Base-by-base conservation (phyloP, 2,888 invertebrate species). In the Pseudoips prasinana region DNA sequence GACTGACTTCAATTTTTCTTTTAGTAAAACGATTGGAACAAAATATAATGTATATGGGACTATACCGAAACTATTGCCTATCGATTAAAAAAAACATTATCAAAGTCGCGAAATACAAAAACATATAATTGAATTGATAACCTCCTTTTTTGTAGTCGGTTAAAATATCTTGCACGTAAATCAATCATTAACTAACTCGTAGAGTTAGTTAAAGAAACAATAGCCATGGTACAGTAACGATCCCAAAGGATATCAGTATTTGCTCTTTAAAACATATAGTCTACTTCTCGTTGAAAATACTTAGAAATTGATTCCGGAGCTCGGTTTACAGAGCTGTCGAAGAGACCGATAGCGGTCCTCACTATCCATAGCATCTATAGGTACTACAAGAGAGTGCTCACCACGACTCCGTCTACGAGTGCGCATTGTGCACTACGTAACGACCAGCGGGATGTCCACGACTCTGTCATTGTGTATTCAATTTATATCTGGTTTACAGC, bases 301-400 rank as follows among this genome's bases (percentile, higher is more conserved):
- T 69, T 61, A 70, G 64, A 55, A 64, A 69, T 70, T 58, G 67
- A 73, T 68, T 71, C 63, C 55, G 51, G 33, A 52, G 32, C 52
- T 47, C 45, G 52, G 78, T 83, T 83, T 82, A 68, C 83, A 74
- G 65, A 80, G 81, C 82, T 70, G 64, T 83, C 62, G 78, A 82
- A 45, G 61, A 65, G 62, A 53, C 62, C 64, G 69, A 67, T 70
- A 63, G 64, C 59, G 54, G 43, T 62, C 55, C 59, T 50, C 51
- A 51, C 59, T 50, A 64, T 70, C 68, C 58, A 52, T 14, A 14
- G 14, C 14, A 14, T 64, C n/a, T n/a, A 57, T 63, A 61, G 67
- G 62, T 63, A 71, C 36, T 37, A 23, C 30, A 32, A 43, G 59
- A 52, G 62, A 64, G 64, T 58, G 58, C 62, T 63, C 58, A 48